Conservation (phyloP, 1,140 invertebrate genomes). For the Drosophila trapezifrons region DNA sequence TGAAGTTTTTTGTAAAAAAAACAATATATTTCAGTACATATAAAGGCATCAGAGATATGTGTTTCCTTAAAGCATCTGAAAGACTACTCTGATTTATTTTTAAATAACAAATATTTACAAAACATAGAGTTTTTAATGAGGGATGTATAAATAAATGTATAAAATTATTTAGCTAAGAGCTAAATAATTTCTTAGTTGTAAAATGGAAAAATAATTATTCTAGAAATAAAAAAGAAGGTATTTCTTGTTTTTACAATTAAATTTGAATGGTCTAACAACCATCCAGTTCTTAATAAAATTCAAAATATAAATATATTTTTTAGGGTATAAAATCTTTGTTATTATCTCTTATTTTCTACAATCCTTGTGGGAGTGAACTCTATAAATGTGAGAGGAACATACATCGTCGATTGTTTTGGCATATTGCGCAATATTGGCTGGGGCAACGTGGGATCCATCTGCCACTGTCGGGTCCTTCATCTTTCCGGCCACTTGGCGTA, state of each 20-base stretch:
- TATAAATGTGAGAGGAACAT: slow-evolving; percentile 4
- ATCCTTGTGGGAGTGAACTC: background rate
- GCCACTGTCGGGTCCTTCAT: slow-evolving; percentile 23
- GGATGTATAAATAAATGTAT: too few species aligned
- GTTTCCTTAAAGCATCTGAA: accelerated
- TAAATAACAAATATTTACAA: background rate
- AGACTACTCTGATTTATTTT: background rate
- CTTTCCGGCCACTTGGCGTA: slow-evolving; percentile 36
- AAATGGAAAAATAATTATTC: too few species aligned
- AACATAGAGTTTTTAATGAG: background rate
- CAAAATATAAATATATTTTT: background rate
- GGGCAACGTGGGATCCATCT: slow-evolving; percentile 29
- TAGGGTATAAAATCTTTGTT: background rate
- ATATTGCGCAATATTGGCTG: slow-evolving; percentile 47
- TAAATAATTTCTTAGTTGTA: background rate
- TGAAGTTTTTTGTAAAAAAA: slow-evolving; percentile 31
- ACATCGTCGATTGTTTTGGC: slow-evolving; percentile 57
- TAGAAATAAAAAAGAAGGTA: too few species aligned
- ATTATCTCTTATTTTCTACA: background rate
- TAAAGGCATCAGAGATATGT: slow-evolving; percentile 9
- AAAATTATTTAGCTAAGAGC: too few species aligned
- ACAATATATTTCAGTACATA: slow-evolving; percentile 32
- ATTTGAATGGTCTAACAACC: too few species aligned
- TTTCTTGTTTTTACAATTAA: too few species aligned
- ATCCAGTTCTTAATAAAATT: too few species aligned